Percentiles rank a stretch among this genome's conserved stretches.
Evolutionary conservation across 2,888 invertebrate species (phyloP).

Genomic region (Oscheius sp.): DNA sequence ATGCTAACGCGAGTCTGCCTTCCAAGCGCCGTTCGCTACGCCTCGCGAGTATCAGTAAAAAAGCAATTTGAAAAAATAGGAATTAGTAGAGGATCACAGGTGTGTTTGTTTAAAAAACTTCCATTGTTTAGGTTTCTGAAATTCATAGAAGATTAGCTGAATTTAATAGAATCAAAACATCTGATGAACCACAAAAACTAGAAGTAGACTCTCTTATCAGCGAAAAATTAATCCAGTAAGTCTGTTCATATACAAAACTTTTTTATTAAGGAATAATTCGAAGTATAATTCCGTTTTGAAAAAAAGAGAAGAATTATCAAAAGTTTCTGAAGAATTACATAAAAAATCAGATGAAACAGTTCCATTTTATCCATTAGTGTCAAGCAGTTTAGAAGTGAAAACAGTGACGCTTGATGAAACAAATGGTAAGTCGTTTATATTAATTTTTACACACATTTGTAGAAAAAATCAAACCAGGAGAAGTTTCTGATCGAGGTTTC

Average conservation of each 20-base stretch:
- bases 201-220: constrained; percentile 48
- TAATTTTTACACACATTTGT: background rate
- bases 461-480: background rate
- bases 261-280: background rate
- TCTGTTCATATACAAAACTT: background rate
- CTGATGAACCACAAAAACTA: constrained; percentile 23
- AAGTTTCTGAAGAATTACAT: background rate
- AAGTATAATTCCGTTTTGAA: background rate
- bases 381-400: background rate
- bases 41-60: background rate
- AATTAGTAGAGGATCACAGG: constrained; percentile 16
- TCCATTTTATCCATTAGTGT: constrained; percentile 17
- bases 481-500: constrained; percentile 55
- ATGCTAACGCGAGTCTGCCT: constrained; percentile 10
- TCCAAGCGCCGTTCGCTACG: background rate
- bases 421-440: background rate
- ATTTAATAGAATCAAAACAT: constrained; percentile 25
- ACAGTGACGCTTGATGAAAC: background rate
- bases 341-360: background rate
- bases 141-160: constrained; percentile 36
- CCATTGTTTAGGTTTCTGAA: constrained; percentile 27
- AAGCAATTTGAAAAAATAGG: constrained; percentile 14
- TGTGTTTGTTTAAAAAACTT: background rate
- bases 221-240: constrained; percentile 46
- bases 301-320: constrained; percentile 3